Evolutionary conservation across 2,113 vertebrate species (phyloP), one percentile per base, ranked within the genome.

Genomic region (Salvator merianae): DNA sequence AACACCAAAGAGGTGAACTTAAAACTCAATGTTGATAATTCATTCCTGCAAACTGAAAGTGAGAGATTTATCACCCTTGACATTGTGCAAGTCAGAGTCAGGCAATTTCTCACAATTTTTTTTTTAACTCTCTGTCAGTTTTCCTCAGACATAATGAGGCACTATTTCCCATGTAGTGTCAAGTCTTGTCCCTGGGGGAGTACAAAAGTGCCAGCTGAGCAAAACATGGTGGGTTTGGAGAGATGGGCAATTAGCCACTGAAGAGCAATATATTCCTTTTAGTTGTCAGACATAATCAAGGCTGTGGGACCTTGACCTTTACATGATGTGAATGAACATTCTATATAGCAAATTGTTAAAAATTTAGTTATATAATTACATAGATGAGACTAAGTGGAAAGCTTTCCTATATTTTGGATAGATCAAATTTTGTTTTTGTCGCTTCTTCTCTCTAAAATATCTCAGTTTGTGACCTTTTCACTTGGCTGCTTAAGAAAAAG

Each of bases 81-180:
- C 1, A 0, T 14, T 76, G 47, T 62, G 82, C 79, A 82, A 84
- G 70, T 38, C n/a, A 0, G 0, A 83, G 50, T 32, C 24, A 20
- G 22, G 70, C 7, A 76, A 4, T 81, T 88, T 72, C 50, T 88
- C 83, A 43, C 30, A 12, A 22, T 26, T 43, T 30, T 22, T n/a
- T 72, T 40, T 26, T 59, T 32, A 50, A 77, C 43, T 1, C 40
- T 82, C 65, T 38, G 38, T 32, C 73, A 30, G n/a, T 62, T 88
- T 75, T 53, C 47, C 62, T 84, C 84, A 40, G 55, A 24, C 78
- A 84, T 62, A 5, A n/a, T 70, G 72, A 66, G 36, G n/a, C 47
- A 63, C 14, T 5, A 4, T 82, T 87, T 82, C 7, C 74, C 2
- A 66, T 82, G 36, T 1, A 1, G 34, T 73, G 7, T 79, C 77